Conservation (phyloP, 92 coral and sea anemone species). For the Blastomussa wellsi region DNA sequence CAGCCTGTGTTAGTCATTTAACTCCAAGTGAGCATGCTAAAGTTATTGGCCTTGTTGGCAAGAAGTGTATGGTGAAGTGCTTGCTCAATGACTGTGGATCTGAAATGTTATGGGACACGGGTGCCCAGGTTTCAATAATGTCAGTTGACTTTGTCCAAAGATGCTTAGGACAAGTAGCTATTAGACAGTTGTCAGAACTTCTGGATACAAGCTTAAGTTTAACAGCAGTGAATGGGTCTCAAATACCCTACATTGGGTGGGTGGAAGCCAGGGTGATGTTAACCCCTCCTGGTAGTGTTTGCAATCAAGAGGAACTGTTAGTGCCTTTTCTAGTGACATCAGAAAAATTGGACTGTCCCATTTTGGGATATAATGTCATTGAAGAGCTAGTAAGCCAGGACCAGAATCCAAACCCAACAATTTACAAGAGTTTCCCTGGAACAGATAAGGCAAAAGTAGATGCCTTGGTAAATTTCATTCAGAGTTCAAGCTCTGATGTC, state of each 20-base stretch:
- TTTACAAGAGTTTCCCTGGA: constrained; percentile 48
- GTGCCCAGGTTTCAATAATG: constrained; percentile 71
- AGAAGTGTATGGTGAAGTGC: constrained; percentile 69
- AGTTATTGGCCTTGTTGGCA: constrained; percentile 57
- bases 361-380: constrained; percentile 51
- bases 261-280: constrained; percentile 48
- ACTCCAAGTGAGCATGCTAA: constrained; percentile 68
- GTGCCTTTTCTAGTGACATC: constrained; percentile 53
- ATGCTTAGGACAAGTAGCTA: constrained; percentile 37
- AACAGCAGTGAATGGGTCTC: constrained; percentile 59
- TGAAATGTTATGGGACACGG: constrained; percentile 70
- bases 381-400: constrained; percentile 37
- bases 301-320: constrained; percentile 42
- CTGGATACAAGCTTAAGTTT: constrained; percentile 45
- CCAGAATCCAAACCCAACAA: constrained; percentile 34
- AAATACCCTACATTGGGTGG: constrained; percentile 58
- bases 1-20: constrained; percentile 59
- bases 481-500: constrained; percentile 46
- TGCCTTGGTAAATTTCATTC: constrained; percentile 53
- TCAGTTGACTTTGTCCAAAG: constrained; percentile 41
- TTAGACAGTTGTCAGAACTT: constrained; percentile 48
- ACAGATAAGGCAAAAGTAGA: constrained; percentile 43
- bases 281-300: constrained; percentile 26
- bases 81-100: constrained; percentile 50
- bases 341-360: constrained; percentile 44